These are phyloP conservation scores for Drosophila sp. DNA, from an alignment of 1,140 invertebrate genomes.

Conservation along the genomic window DNA sequence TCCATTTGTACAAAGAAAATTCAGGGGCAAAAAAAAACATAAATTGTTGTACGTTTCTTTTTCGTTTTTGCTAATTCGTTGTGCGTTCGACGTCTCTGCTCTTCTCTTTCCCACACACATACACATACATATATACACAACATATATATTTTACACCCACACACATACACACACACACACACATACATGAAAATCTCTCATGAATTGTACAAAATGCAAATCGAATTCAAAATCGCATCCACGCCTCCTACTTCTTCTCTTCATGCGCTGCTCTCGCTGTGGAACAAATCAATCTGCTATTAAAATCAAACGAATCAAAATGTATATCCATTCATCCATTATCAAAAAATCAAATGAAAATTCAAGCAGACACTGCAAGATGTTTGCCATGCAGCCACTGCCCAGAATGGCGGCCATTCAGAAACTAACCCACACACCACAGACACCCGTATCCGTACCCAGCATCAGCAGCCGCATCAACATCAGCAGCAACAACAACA, in stretches of 20 bases:
- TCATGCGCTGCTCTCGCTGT: constrained; percentile 78
- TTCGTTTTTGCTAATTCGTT: constrained; percentile 76
- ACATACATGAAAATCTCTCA: constrained; percentile 46
- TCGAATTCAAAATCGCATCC: constrained; percentile 58
- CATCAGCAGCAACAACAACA: constrained; percentile 30
- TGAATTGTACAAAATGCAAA: constrained; percentile 69
- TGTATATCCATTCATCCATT: constrained; percentile 47
- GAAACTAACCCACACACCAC: constrained; percentile 71
- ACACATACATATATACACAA: constrained; percentile 37
- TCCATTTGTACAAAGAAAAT: constrained; percentile 67
- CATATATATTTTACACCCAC: constrained; percentile 22
- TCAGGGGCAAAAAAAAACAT: constrained; percentile 37
- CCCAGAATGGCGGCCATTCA: constrained; percentile 52
- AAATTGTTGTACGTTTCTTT: constrained; percentile 68
- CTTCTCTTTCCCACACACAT: constrained; percentile 66
- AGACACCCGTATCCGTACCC: constrained; percentile 38
- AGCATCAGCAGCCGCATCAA: constrained; percentile 36
- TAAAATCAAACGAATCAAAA: constrained; percentile 40
- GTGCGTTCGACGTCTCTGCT: constrained; percentile 75
- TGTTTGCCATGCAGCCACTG: constrained; percentile 75
- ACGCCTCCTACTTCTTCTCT: constrained; percentile 60
- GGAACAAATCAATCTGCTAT: constrained; percentile 59
- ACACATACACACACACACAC: constrained; percentile 40
- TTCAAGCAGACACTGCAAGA: constrained; percentile 77
- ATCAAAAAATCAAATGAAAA: constrained; percentile 19